Conservation (phyloP, 2,797 vertebrate species). For the Novumbra hubbsi region DNA sequence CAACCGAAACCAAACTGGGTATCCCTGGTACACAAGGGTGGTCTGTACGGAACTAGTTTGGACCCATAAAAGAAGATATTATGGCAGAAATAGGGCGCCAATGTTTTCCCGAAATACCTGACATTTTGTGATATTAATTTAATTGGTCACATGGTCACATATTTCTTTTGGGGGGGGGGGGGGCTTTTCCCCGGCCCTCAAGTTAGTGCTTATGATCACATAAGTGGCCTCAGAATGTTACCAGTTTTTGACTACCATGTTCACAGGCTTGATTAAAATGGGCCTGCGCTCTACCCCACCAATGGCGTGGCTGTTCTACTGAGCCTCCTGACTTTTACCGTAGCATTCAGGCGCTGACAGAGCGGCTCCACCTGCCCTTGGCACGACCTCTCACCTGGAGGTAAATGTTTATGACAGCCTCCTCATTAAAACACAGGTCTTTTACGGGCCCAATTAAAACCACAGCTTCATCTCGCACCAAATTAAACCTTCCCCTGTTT, state of each 20-base stretch:
- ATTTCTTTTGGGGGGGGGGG: background rate
- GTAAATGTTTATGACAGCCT: conserved; percentile 84
- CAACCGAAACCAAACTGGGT: no score
- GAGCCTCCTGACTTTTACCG: background rate
- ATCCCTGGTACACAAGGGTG: no score
- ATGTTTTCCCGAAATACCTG: no score
- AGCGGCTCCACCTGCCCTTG: conserved; percentile 52
- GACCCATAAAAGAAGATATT: background rate
- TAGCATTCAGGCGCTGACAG: conserved; percentile 2
- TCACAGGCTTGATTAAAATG: background rate
- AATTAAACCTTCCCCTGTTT: conserved; percentile 69
- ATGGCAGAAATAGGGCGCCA: no score
- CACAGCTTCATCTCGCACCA: conserved; percentile 79
- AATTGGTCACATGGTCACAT: background rate
- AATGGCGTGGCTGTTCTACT: background rate
- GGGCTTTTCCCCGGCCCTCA: background rate
- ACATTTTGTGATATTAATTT: background rate
- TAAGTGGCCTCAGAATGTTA: background rate
- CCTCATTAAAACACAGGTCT: conserved; percentile 75
- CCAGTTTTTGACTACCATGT: background rate
- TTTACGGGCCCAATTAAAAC: conserved; percentile 86
- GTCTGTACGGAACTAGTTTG: background rate
- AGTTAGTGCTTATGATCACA: background rate
- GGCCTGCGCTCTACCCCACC: background rate
- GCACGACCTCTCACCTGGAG: conserved; percentile 74